These are phyloP conservation scores for Marronus borbonicus DNA, from an alignment of 2,888 invertebrate genomes.

Conservation along the genomic window DNA sequence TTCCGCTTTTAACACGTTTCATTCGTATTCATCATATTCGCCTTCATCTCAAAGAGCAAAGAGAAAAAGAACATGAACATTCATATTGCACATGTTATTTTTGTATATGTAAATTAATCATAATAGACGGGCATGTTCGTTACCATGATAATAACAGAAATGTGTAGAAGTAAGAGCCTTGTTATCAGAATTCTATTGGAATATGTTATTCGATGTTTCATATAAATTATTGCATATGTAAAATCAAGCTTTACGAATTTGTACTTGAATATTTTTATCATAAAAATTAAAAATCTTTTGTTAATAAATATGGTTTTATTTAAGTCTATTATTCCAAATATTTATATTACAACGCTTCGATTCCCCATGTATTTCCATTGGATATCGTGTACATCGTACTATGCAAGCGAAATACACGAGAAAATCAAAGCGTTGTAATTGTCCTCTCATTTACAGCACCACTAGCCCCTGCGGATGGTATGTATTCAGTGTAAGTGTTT, in stretches of 20 bases:
- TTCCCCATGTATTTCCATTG: too few relatives aligned
- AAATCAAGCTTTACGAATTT: slow-evolving; percentile 31
- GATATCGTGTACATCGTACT: too few relatives aligned
- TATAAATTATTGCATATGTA: not conserved
- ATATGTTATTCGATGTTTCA: slow-evolving; percentile 26
- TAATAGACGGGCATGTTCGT: slow-evolving; percentile 23
- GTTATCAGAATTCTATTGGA: slow-evolving; percentile 28
- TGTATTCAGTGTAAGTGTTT: too few relatives aligned
- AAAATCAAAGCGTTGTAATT: too few relatives aligned
- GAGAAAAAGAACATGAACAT: not conserved
- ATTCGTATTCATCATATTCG: not conserved
- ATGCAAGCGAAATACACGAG: too few relatives aligned
- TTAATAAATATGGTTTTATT: slow-evolving; percentile 24
- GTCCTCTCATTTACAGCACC: too few relatives aligned
- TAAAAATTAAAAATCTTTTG: slow-evolving; percentile 35
- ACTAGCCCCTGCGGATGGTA: too few relatives aligned
- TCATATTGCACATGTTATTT: slow-evolving; percentile 30
- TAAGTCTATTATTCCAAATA: too few relatives aligned
- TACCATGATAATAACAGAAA: slow-evolving; percentile 14
- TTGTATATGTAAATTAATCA: slow-evolving; percentile 31
- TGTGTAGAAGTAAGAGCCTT: slow-evolving; percentile 3
- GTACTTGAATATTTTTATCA: slow-evolving; percentile 34
- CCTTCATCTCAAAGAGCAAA: not conserved
- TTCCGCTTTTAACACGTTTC: slow-evolving; percentile 12
- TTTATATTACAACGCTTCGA: too few relatives aligned